Evolutionary conservation across 2,888 invertebrate species (phyloP), one percentile per base, ranked within the genome.

Genomic region (Halictus ligatus): DNA sequence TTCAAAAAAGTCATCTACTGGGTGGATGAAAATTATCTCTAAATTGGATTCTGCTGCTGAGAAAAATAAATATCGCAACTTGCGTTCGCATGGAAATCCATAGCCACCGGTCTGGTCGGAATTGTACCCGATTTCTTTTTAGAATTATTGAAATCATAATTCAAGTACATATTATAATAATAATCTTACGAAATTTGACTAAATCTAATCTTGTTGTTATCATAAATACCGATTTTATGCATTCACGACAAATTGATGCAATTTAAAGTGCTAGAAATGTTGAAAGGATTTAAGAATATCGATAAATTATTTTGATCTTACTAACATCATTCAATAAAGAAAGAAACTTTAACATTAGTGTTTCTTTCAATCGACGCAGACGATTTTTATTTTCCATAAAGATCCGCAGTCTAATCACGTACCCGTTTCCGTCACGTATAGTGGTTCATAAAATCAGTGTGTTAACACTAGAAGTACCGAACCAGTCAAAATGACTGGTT

Each of bases 1-100:
- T 88, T 72, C 58, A 71, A 81, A 83, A 84, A 81, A 72, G 75
- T 75, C 72, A 71, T 71, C 71, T 75, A 81, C 81, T 85, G 79
- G 78, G 83, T 83, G 85, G 76, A 75, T 77, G 78, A 71, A 76
- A 84, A 88, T 84, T 79, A 48, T 72, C 25, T 35, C 29, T 6
- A 2, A 35, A 75, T 79, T 54, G 2, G 25, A 21, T 54, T 25
- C 18, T 25, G 13, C n/a, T n/a, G n/a, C n/a, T 13, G 69, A 18
- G 69, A 43, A n/a, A 71, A 43, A 71, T 21, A 43, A 71, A 43
- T 43, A n/a, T 43, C 13, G 43, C 71, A 0, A 4, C 18, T 21
- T 40, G 8, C 35, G 40, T 69, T 69, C 35, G 40, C 12, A 35
- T 64, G 29, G 18, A 69, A 40, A 69, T 35, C 1, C 21, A 35